A percentile compares a stretch with the other conserved stretches of the same genome.
Conservation (phyloP, 2,888 invertebrate genomes). For the Rhamphomyia laevipes region DNA sequence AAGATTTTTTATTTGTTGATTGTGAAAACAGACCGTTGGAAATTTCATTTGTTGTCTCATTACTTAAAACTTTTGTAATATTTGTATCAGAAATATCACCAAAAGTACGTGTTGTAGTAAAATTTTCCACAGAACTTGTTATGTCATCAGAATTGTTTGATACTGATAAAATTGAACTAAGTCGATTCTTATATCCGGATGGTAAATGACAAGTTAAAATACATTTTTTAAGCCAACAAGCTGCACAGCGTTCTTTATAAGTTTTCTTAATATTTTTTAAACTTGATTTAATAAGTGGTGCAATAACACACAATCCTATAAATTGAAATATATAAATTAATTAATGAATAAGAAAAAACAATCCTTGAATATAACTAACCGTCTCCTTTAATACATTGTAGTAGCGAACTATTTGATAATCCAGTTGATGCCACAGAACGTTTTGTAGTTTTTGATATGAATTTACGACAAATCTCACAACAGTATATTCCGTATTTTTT, state of each 20-base stretch:
- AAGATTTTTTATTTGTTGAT: conserved; percentile 5
- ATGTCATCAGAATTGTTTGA: background rate
- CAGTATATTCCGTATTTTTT: conserved; percentile 74
- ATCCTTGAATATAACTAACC: conserved; percentile 21
- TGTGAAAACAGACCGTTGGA: conserved; percentile 7
- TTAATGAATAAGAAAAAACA: conserved; percentile 1
- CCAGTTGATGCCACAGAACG: conserved; percentile 31
- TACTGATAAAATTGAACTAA: conserved; percentile 57
- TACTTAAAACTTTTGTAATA: background rate
- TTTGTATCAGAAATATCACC: background rate
- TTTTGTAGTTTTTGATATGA: conserved; percentile 71
- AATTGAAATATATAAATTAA: conserved; percentile 6
- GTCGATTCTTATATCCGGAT: conserved; percentile 50
- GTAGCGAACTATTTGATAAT: conserved; percentile 39
- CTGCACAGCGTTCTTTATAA: conserved; percentile 65
- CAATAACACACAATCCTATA: conserved; percentile 56
- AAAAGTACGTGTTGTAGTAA: background rate
- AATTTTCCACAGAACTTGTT: background rate
- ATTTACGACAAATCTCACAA: conserved; percentile 77
- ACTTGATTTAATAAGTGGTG: conserved; percentile 57
- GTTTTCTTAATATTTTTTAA: conserved; percentile 44
- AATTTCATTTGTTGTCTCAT: background rate
- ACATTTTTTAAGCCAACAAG: conserved; percentile 81
- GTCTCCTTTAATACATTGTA: conserved; percentile 44
- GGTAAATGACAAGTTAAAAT: conserved; percentile 69